Percentiles rank a stretch among this genome's conserved stretches.
These are phyloP conservation scores for Napeogenes inachia DNA, from an alignment of 2,888 invertebrate genomes.

Conservation along the genomic window DNA sequence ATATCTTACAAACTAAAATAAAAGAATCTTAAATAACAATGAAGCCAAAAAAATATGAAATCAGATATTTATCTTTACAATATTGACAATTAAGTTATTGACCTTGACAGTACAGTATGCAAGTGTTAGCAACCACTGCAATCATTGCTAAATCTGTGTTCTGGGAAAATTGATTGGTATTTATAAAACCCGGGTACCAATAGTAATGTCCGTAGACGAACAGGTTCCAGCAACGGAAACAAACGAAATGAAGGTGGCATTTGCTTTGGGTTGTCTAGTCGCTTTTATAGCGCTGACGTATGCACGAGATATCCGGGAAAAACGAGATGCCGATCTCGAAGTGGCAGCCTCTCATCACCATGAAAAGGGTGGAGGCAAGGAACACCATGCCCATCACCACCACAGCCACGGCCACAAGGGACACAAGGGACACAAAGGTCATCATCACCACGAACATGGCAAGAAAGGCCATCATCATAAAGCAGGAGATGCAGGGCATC, in stretches of 20 bases:
- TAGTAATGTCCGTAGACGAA: slow-evolving; percentile 51
- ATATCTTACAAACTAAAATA: neutral
- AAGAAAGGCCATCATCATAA: slow-evolving; percentile 86
- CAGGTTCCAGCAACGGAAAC: slow-evolving; percentile 43
- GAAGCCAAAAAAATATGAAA: slow-evolving; percentile 8
- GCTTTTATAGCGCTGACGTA: slow-evolving; percentile 64
- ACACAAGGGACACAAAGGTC: slow-evolving; percentile 82
- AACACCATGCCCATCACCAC: slow-evolving; percentile 80
- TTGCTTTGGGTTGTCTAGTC: slow-evolving; percentile 50
- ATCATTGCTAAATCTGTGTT: slow-evolving; percentile 56
- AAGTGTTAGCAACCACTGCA: slow-evolving; percentile 46
- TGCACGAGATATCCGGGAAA: slow-evolving; percentile 62
- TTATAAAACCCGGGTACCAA: slow-evolving; percentile 65
- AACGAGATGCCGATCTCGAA: slow-evolving; percentile 71
- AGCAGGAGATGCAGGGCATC: slow-evolving; percentile 78
- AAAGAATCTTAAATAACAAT: neutral
- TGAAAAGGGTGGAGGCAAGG: slow-evolving; percentile 79
- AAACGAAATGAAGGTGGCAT: slow-evolving; percentile 57
- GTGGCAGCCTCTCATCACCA: slow-evolving; percentile 66
- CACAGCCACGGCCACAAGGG: slow-evolving; percentile 81
- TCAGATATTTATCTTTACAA: slow-evolving; percentile 18
- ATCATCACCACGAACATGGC: slow-evolving; percentile 81
- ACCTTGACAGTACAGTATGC: slow-evolving; percentile 42
- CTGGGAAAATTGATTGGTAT: slow-evolving; percentile 59
- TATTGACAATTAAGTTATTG: slow-evolving; percentile 48